phyloP scores from a whole-genome alignment of 2,888 invertebrate genomes.

The Mythimna impura region DNA sequence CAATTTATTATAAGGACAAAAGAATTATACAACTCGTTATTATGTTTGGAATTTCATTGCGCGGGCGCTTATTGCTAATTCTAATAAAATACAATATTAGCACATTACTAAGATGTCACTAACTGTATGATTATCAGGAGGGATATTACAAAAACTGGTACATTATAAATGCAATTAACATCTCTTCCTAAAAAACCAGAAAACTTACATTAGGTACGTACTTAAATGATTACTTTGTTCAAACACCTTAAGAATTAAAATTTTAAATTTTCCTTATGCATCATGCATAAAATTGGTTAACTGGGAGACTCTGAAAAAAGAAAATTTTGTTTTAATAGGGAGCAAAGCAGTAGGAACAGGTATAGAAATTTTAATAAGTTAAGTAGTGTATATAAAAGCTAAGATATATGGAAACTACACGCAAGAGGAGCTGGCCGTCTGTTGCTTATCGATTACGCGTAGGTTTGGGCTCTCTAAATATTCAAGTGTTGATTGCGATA shows the following conservation, averaged over 20 bases:
- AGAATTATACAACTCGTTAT: constrained; percentile 59
- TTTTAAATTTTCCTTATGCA: constrained; percentile 28
- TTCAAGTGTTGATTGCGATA: constrained; percentile 49
- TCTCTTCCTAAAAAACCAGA: neutral
- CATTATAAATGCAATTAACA: neutral
- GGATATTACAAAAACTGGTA: neutral
- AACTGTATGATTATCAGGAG: neutral
- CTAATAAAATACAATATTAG: constrained; percentile 19
- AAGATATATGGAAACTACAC: constrained; percentile 20
- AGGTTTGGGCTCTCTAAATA: constrained; percentile 45
- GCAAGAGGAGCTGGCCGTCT: constrained; percentile 18
- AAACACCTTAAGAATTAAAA: constrained; percentile 13
- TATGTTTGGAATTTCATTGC: constrained; percentile 47
- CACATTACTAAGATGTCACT: neutral
- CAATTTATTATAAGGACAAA: constrained; percentile 56
- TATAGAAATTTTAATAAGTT: constrained; percentile 8
- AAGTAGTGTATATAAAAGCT: constrained; percentile 2
- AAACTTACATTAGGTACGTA: neutral
- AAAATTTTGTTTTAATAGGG: constrained; percentile 2
- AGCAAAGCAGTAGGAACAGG: neutral
- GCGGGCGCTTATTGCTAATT: constrained; percentile 34
- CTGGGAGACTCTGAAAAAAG: neutral
- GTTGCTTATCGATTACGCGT: constrained; percentile 50
- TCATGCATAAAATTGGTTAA: constrained; percentile 32
- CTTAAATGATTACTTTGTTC: constrained; percentile 11